Percentiles rank a stretch among this genome's conserved stretches.
These are phyloP conservation scores for Ahaetulla prasina DNA, from an alignment of 2,113 vertebrate species.

Conservation along the genomic window DNA sequence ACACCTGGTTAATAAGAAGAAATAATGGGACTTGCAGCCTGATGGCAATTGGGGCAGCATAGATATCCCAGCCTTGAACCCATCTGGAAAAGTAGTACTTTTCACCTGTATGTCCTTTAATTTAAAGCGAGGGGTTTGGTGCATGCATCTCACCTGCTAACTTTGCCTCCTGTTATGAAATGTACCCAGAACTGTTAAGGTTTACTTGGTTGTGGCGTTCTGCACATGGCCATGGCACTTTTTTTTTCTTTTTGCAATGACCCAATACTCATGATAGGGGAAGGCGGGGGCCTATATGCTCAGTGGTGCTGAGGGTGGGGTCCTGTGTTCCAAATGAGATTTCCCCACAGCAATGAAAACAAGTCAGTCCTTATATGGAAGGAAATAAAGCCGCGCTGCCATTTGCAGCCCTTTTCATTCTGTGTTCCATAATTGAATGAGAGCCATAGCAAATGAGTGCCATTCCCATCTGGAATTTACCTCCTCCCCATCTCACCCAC, in stretches of 20 bases:
- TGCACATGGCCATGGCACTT: not conserved
- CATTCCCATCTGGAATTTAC: not conserved
- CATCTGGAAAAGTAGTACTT: not conserved
- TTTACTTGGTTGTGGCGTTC: not conserved
- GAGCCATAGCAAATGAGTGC: not conserved
- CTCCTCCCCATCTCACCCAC: not conserved
- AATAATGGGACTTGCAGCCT: not conserved
- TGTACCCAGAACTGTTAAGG: not conserved
- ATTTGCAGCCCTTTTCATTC: not conserved
- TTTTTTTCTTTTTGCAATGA: not conserved
- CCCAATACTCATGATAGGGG: not conserved
- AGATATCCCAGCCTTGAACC: not conserved
- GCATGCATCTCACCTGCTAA: too few relatives aligned
- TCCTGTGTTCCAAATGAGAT: not conserved
- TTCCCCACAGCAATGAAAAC: not conserved
- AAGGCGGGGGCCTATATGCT: not conserved
- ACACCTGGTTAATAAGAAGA: not conserved
- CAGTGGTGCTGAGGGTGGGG: not conserved
- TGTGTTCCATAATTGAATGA: not conserved
- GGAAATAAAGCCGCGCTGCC: not conserved
- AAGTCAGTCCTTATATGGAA: not conserved
- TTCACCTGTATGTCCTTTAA: not conserved
- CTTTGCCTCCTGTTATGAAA: not conserved
- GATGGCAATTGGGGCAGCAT: not conserved
- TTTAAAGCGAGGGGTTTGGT: not conserved